A percentile compares a stretch with the other conserved stretches of the same genome.
Conservation (phyloP, 2,888 invertebrate species). For the Drosophila nr. perissopoda region DNA sequence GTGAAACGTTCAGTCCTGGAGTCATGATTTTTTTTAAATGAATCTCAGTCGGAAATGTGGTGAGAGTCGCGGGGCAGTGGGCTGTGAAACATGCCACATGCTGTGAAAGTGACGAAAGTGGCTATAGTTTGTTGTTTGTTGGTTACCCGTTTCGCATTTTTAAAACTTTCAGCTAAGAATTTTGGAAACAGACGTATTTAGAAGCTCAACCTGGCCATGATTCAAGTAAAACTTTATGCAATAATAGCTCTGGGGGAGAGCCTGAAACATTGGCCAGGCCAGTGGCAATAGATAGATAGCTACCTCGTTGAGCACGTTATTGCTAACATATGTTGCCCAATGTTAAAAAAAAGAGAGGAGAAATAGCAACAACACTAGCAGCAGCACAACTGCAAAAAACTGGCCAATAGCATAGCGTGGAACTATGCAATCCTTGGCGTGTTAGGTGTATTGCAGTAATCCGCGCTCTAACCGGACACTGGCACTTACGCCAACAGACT, state of each 20-base stretch:
- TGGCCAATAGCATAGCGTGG: not conserved
- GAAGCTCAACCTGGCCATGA: constrained; percentile 37
- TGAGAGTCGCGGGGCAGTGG: not conserved
- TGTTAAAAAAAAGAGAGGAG: constrained; percentile 57
- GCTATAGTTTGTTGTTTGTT: constrained; percentile 50
- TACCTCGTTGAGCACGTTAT: constrained; percentile 57
- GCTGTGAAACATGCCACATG: constrained; percentile 50
- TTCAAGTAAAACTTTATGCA: constrained; percentile 74
- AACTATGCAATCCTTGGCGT: not conserved
- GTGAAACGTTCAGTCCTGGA: not conserved
- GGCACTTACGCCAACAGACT: too few relatives aligned
- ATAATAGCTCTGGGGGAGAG: constrained; percentile 54
- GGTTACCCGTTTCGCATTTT: constrained; percentile 39
- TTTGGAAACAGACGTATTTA: constrained; percentile 26
- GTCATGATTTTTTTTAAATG: constrained; percentile 1
- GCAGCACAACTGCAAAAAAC: constrained; percentile 27
- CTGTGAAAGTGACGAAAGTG: constrained; percentile 60
- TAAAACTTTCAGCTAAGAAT: constrained; percentile 41
- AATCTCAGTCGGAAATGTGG: not conserved
- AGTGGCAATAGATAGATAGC: constrained; percentile 15
- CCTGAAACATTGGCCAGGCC: constrained; percentile 22
- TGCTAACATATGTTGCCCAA: constrained; percentile 73
- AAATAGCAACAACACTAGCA: constrained; percentile 27
- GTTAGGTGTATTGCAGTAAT: not conserved
- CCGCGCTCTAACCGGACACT: too few relatives aligned